Percentiles rank a stretch among this genome's conserved stretches.
phyloP scores from a whole-genome alignment of 2,797 vertebrate genomes.

The Chelonia mydas region DNA sequence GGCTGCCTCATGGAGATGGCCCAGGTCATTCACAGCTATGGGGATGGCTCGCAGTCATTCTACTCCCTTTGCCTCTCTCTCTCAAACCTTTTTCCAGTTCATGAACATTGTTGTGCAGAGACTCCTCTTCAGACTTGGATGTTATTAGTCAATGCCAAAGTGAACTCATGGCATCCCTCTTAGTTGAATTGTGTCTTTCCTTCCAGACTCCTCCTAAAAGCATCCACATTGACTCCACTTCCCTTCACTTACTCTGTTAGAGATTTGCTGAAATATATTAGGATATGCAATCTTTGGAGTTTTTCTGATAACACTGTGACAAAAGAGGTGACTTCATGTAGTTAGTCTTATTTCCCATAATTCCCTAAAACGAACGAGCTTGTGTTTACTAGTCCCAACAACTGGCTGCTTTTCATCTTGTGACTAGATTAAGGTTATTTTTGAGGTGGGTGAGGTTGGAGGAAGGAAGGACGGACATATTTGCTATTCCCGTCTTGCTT shows the following conservation, averaged over 20 bases:
- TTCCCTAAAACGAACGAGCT: background rate
- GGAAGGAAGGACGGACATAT: background rate
- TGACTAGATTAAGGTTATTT: background rate
- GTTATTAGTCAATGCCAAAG: background rate
- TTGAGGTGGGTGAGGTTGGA: background rate
- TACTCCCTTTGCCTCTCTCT: background rate
- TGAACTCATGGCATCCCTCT: background rate
- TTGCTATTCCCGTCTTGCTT: background rate
- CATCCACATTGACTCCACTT: background rate
- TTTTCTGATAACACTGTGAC: background rate
- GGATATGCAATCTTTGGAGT: background rate
- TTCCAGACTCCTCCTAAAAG: background rate
- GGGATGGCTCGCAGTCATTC: too few relatives aligned
- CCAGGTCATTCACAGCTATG: too few relatives aligned
- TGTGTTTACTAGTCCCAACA: conserved; percentile 14
- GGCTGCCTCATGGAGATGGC: accelerated
- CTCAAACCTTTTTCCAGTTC: background rate
- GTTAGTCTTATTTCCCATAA: background rate
- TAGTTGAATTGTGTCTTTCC: background rate
- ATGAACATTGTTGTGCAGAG: conserved; percentile 3
- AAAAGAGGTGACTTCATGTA: background rate
- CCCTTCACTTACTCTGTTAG: background rate
- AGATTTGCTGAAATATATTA: background rate
- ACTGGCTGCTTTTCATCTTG: background rate
- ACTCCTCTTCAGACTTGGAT: conserved; percentile 27